A percentile compares a stretch with the other conserved stretches of the same genome.
phyloP scores from a whole-genome alignment of 2,888 invertebrate genomes.

The Polyommatus iphigenia region DNA sequence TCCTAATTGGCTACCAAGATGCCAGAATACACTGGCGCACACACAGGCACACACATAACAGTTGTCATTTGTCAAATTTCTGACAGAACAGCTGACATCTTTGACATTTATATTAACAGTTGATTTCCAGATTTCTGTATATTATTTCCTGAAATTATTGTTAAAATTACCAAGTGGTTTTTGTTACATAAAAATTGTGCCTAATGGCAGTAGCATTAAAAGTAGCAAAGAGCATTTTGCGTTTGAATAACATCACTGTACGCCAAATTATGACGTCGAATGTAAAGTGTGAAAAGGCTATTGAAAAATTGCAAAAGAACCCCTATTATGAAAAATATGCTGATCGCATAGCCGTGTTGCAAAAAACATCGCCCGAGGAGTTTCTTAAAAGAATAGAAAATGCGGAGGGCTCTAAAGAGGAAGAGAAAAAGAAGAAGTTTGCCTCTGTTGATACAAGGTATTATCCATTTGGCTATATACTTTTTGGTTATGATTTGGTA shows the following conservation, averaged over 20 bases:
- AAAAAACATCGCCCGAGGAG: constrained; percentile 87
- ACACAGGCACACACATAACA: no score
- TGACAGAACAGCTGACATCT: not conserved
- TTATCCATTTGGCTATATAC: not conserved
- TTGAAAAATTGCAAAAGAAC: constrained; percentile 82
- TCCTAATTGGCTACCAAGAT: no score
- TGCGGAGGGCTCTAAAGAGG: constrained; percentile 58
- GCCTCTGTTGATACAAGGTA: constrained; percentile 67
- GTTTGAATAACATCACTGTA: constrained; percentile 41
- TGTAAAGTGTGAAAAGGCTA: constrained; percentile 66
- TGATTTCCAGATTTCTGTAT: not conserved
- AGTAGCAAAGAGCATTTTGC: constrained; percentile 39
- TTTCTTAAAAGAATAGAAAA: constrained; percentile 83
- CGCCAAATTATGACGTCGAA: constrained; percentile 63
- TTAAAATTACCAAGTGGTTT: not conserved
- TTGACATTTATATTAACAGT: not conserved
- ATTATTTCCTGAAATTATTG: not conserved
- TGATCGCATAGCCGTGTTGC: constrained; percentile 85
- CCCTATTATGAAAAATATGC: constrained; percentile 92
- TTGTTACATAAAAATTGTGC: constrained; percentile 33
- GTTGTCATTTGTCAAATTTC: no score
- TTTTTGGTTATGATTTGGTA: not conserved
- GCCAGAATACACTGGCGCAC: no score
- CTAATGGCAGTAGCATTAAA: constrained; percentile 46
- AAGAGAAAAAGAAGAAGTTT: constrained; percentile 61